Percentiles rank a stretch among this genome's conserved stretches.
Evolutionary conservation across 2,797 vertebrate species (phyloP).

Genomic region (Lutjanus argentimaculatus): DNA sequence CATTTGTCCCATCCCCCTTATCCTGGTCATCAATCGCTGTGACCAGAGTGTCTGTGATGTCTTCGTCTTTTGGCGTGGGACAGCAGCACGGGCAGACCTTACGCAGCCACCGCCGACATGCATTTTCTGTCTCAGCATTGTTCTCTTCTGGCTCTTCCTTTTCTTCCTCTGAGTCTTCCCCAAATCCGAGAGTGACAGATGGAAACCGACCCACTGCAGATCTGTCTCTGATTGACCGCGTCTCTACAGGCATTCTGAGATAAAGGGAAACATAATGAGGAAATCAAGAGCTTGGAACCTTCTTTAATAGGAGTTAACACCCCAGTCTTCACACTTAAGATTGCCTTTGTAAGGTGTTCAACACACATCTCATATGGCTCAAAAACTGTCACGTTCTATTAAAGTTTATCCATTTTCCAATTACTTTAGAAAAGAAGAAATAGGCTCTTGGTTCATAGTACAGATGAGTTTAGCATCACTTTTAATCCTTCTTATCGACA

Average conservation of each 20-base stretch:
- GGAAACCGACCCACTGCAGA: constrained; percentile 82
- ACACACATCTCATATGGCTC: neutral
- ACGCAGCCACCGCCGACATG: constrained; percentile 69
- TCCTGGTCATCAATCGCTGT: constrained; percentile 15
- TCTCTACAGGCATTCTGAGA: constrained; percentile 76
- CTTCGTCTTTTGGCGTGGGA: constrained; percentile 3
- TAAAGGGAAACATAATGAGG: constrained; percentile 13
- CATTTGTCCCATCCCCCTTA: neutral
- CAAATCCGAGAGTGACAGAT: constrained; percentile 58
- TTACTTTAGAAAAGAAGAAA: constrained; percentile 8
- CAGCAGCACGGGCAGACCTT: constrained; percentile 73
- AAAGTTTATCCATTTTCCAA: constrained; percentile 12
- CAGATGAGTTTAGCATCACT: constrained; percentile 11
- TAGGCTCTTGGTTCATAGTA: constrained; percentile 11
- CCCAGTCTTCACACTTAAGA: neutral
- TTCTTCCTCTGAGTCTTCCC: constrained; percentile 47
- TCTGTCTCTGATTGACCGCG: constrained; percentile 56
- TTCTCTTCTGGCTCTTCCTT: constrained; percentile 46
- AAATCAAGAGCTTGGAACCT: neutral
- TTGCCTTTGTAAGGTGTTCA: neutral
- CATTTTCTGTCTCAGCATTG: constrained; percentile 18
- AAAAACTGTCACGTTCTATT: neutral
- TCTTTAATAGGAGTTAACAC: too few species aligned
- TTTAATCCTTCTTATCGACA: constrained; percentile 30
- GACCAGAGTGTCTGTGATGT: constrained; percentile 51